These are phyloP conservation scores for Lampropteryx suffumata DNA, from an alignment of 2,888 invertebrate species.

Conservation along the genomic window DNA sequence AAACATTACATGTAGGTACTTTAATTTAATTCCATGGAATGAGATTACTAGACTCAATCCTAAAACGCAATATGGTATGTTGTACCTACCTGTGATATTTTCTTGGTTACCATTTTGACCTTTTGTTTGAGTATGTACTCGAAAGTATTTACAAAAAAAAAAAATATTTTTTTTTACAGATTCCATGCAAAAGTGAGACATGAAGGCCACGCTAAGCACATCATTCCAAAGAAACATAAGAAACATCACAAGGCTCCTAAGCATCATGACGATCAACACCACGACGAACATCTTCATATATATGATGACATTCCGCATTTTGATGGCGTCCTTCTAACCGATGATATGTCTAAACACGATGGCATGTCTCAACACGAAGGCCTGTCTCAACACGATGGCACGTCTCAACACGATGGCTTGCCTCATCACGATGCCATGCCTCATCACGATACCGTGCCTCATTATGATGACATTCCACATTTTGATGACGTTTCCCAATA, in stretches of 20 bases:
- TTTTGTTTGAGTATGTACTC: too few species aligned
- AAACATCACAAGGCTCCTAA: conserved; percentile 32
- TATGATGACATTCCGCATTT: conserved; percentile 1
- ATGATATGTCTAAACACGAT: neutral
- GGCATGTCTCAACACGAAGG: neutral
- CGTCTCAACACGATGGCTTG: neutral
- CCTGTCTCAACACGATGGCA: neutral
- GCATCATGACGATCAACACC: conserved; percentile 6
- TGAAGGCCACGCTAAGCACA: conserved; percentile 41
- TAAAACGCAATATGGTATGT: too few species aligned
- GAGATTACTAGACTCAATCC: too few species aligned
- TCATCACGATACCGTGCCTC: neutral
- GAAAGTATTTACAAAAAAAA: too few species aligned
- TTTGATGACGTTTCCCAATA: neutral
- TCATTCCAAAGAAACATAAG: conserved; percentile 23
- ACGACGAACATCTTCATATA: conserved; percentile 4
- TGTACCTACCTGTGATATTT: too few species aligned
- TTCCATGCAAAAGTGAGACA: conserved; percentile 51
- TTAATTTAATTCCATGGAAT: too few species aligned
- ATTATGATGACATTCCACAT: neutral
- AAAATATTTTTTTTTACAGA: conserved; percentile 35
- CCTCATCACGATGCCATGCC: neutral
- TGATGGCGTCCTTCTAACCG: neutral
- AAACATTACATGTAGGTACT: too few species aligned
- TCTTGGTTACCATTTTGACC: too few species aligned